phyloP scores from a whole-genome alignment of 2,113 vertebrate genomes.

The Hymenochirus boettgeri region DNA sequence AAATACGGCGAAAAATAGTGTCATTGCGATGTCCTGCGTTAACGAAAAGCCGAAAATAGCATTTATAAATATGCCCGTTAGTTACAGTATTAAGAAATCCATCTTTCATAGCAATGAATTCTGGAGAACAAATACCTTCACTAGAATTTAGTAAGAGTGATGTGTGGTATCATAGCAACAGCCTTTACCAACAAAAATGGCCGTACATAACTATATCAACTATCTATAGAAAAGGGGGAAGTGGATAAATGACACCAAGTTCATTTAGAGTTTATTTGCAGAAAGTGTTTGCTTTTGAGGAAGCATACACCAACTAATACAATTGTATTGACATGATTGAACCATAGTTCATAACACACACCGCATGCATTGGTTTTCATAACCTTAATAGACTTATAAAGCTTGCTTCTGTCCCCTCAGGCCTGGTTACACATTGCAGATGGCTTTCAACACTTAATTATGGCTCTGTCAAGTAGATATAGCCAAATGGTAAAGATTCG shows the following conservation, averaged over 20 bases:
- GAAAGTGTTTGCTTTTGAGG: constrained; percentile 33
- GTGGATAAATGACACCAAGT: constrained; percentile 33
- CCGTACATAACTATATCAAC: constrained; percentile 18
- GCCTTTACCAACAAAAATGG: constrained; percentile 15
- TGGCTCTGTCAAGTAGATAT: constrained; percentile 30
- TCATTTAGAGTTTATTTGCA: constrained; percentile 40
- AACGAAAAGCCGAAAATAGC: no score
- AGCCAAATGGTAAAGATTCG: constrained; percentile 22
- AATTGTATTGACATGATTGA: constrained; percentile 41
- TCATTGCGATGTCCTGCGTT: no score
- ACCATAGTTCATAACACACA: constrained; percentile 33
- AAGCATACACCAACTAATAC: constrained; percentile 29
- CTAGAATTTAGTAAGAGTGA: constrained; percentile 11
- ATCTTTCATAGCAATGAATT: no score
- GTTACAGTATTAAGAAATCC: no score
- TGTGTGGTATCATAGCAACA: constrained; percentile 5
- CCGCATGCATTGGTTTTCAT: constrained; percentile 33
- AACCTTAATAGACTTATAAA: constrained; percentile 38
- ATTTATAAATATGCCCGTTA: no score
- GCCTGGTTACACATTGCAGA: constrained; percentile 37
- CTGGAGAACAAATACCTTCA: constrained; percentile 6
- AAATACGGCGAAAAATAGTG: no score
- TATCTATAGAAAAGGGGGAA: constrained; percentile 5
- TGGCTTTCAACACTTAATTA: constrained; percentile 41
- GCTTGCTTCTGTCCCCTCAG: constrained; percentile 25